Conservation (phyloP, 2,797 vertebrate genomes). For the Melanotaenia boesemani region DNA sequence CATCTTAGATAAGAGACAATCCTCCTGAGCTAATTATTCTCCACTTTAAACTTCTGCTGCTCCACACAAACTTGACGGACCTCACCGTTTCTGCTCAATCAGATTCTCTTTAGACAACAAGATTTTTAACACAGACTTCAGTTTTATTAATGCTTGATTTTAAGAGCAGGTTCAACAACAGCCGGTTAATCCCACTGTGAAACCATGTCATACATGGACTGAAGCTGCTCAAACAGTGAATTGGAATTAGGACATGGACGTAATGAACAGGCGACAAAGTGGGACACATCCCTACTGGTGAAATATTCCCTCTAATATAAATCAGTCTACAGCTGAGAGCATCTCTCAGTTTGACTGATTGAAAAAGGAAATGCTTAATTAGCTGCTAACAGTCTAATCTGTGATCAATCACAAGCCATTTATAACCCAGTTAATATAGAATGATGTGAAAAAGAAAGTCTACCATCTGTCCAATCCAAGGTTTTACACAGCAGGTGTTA, state of each 20-base stretch:
- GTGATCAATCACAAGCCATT: neutral
- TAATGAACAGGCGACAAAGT: conserved; percentile 15
- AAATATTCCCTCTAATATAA: neutral
- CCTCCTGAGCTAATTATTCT: conserved; percentile 34
- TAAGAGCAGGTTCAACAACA: neutral
- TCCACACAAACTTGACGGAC: neutral
- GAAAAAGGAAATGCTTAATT: neutral
- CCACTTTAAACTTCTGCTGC: neutral
- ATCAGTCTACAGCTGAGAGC: conserved; percentile 1
- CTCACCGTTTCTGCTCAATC: too few relatives aligned
- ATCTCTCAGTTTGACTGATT: neutral
- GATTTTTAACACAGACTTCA: too few relatives aligned
- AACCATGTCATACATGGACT: neutral
- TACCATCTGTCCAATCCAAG: too few relatives aligned
- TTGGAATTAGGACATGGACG: conserved; percentile 13
- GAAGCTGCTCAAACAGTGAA: conserved; percentile 1
- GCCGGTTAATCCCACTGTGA: too few relatives aligned
- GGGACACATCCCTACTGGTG: conserved; percentile 13
- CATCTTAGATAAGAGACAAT: conserved; percentile 34
- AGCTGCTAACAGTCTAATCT: neutral
- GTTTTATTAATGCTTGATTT: too few relatives aligned
- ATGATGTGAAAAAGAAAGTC: too few relatives aligned
- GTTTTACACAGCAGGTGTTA: too few relatives aligned
- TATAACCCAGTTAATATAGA: too few relatives aligned
- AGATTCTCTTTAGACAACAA: too few relatives aligned